Evolutionary conservation across 1,140 invertebrate species (phyloP), one percentile per base, ranked within the genome.

Genomic region (Sycophaga agraensis): DNA sequence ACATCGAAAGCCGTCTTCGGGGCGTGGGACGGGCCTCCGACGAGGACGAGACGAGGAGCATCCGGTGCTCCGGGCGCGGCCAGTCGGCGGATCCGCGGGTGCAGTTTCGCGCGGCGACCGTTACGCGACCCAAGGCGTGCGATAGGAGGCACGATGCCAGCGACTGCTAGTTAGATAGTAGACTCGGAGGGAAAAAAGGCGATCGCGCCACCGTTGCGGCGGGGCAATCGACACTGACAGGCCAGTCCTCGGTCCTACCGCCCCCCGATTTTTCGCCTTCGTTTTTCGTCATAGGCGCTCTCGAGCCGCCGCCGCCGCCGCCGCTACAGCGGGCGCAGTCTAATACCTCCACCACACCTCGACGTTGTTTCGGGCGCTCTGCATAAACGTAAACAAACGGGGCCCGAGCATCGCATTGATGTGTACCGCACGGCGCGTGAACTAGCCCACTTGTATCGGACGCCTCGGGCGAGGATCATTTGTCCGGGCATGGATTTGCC

Each of bases 351-450:
- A n/a, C n/a, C n/a, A n/a, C n/a, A n/a, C n/a, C n/a, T n/a, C n/a
- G n/a, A n/a, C n/a, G n/a, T n/a, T n/a, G 12, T 50, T 50, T 35
- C 21, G 48, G 28, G 21, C 4, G 24, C 28, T 31, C 12, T 17
- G 26, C n/a, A n/a, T n/a, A n/a, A 35, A 50, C 7, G 16, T 50
- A 50, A 50, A 50, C 31, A 50, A 50, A 50, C 48, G 28, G 28
- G 16, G 26, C 3, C 45, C 12, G 26, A 16, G 28, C 21, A 46
- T 26, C 45, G 22, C n/a, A n/a, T n/a, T n/a, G n/a, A n/a, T n/a
- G n/a, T n/a, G n/a, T n/a, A n/a, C n/a, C n/a, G n/a, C n/a, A n/a
- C n/a, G n/a, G n/a, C n/a, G n/a, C n/a, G n/a, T n/a, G n/a, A n/a
- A n/a, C n/a, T n/a, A n/a, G n/a, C n/a, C n/a, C n/a, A n/a, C n/a